phyloP scores from a whole-genome alignment of 1,140 invertebrate species.

The Ceratina japonica region DNA sequence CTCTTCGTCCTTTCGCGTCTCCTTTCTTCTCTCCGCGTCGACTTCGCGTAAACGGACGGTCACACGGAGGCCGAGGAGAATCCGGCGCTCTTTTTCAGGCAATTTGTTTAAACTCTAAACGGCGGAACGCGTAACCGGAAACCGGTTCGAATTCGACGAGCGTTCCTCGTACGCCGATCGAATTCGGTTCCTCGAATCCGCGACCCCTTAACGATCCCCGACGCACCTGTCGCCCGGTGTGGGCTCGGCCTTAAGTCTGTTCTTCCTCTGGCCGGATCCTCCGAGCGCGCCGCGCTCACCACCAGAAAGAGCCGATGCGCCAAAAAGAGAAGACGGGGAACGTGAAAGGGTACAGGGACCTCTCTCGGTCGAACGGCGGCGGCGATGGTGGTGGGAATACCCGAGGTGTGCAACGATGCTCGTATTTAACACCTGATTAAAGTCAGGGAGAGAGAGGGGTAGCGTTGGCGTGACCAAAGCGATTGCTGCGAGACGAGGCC shows the following conservation, averaged over 20 bases:
- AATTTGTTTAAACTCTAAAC: no score
- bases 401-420: conserved; percentile 67
- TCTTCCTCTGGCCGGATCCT: not conserved
- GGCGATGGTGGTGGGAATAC: conserved; percentile 46
- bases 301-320: not conserved
- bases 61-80: not conserved
- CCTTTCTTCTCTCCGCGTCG: not conserved
- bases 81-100: no score
- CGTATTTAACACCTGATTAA: conserved; percentile 78
- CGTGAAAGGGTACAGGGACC: conserved; percentile 4
- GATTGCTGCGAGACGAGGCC: conserved; percentile 69
- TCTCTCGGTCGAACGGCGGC: not conserved
- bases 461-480: conserved; percentile 72
- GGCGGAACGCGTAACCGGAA: no score
- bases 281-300: no score
- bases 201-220: conserved; percentile 33
- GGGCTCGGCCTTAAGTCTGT: conserved; percentile 14
- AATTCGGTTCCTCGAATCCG: not conserved
- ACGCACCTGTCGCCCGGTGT: conserved; percentile 43
- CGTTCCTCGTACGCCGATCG: not conserved
- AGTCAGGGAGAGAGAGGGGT: conserved; percentile 48
- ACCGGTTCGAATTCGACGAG: not conserved
- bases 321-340: not conserved
- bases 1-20: no score
- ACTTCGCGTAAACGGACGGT: not conserved